Evolutionary conservation across 1,140 invertebrate genomes (phyloP).

Genomic region (Pygmarrhopalites habei): DNA sequence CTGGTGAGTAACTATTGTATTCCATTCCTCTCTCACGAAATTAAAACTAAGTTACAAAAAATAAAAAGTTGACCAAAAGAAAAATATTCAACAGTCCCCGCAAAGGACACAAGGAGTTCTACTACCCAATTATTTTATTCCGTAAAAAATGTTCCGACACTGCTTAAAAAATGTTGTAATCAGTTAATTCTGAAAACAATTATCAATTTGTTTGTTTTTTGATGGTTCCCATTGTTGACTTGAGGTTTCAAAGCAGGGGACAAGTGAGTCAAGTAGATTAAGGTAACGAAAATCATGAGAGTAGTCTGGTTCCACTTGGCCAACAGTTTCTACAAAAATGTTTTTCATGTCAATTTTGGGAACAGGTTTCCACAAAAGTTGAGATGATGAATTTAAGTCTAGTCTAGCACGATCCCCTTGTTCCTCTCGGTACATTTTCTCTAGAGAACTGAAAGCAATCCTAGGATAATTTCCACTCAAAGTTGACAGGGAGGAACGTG

Average conservation of each 20-base stretch:
- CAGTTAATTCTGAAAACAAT: too few species aligned
- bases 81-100: too few species aligned
- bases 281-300: conserved; percentile 10
- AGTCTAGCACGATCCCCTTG: not conserved
- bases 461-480: not conserved
- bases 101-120: too few species aligned
- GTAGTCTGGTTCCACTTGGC: conserved; percentile 1
- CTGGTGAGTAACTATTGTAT: too few species aligned
- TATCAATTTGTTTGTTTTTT: too few species aligned
- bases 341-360: conserved; percentile 5
- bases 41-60: too few species aligned
- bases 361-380: not conserved
- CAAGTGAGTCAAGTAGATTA: not conserved
- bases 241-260: not conserved
- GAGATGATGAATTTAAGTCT: not conserved
- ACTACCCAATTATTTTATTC: too few species aligned
- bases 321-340: not conserved
- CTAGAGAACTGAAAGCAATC: conserved; percentile 1
- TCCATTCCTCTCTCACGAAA: too few species aligned
- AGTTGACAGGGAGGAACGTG: not conserved
- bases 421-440: conserved; percentile 6
- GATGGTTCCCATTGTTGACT: not conserved
- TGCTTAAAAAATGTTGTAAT: too few species aligned
- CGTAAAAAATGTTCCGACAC: too few species aligned
- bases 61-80: too few species aligned